Base-by-base conservation (phyloP, 92 coral and sea anemone genomes). In the Porites evermanni region DNA sequence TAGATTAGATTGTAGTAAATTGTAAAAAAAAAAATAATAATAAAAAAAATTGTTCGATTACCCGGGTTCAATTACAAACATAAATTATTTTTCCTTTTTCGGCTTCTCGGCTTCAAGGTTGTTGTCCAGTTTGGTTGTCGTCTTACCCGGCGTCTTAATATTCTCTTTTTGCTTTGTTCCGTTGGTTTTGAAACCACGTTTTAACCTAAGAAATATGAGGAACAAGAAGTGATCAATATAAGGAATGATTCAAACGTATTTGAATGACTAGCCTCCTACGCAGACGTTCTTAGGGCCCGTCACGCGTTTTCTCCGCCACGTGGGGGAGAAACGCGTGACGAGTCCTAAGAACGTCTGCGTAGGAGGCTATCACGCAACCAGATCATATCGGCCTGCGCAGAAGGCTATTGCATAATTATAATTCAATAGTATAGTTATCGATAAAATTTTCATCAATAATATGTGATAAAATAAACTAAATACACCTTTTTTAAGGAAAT, bases 61-160 rank as follows among this genome's bases (percentile, higher is more conserved):
- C 73, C 73, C 73, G 73, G 73, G 73, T 60, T 60, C 65, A 60
- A 68, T 68, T 68, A 68, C 73, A 68, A 68, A 68, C 73, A 24
- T 68, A 68, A 68, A 14, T 68, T 24, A 14, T 68, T 68, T 68
- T 56, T 56, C 61, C 61, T 56, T 56, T 8, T 56, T 13, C 61
- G 61, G 8, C 61, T 56, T 56, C 61, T 56, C 61, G 61, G 61
- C 61, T 56, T 56, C 61, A 13, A 56, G 61, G 61, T 8, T 56
- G 61, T 56, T 1, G 8, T 56, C 61, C 13, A 13, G 13, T 8
- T 1, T 56, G 8, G 8, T 13, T 56, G 10, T 56, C 1, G 24
- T 23, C 1, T 23, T 23, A 24, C 70, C 70, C 70, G 26, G 26
- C 26, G 26, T 24, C 26, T 24, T 24, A 70, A 21, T 23, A 7